A percentile compares a stretch with the other conserved stretches of the same genome.
phyloP scores from a whole-genome alignment of 2,113 vertebrate species.

The Myotis davidii region DNA sequence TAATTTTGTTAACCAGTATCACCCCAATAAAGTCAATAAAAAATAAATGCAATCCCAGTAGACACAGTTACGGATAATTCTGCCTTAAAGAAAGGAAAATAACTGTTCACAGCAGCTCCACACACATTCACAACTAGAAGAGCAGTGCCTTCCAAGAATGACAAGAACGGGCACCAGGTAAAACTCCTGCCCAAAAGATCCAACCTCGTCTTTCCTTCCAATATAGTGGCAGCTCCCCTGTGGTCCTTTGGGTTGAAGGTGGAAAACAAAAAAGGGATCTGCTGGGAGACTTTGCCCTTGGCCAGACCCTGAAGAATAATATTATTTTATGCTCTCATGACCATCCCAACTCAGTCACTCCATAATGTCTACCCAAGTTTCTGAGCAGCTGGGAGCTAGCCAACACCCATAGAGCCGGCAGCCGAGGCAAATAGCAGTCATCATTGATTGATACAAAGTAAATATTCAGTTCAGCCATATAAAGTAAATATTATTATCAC shows the following conservation, averaged over 20 bases:
- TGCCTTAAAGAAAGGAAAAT: not conserved
- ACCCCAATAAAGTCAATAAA: not conserved
- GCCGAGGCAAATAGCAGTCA: slow-evolving; percentile 59
- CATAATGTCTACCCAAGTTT: slow-evolving; percentile 38
- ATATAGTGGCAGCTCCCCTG: not conserved
- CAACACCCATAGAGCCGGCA: slow-evolving; percentile 36
- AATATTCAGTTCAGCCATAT: slow-evolving; percentile 60
- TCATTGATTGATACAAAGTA: slow-evolving; percentile 63
- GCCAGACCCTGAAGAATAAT: slow-evolving; percentile 50
- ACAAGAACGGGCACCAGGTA: not conserved
- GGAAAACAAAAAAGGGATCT: not conserved
- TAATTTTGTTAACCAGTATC: not conserved
- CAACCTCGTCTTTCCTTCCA: not conserved
- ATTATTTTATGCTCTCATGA: slow-evolving; percentile 49
- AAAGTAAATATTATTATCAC: slow-evolving; percentile 66
- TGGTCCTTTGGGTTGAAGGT: not conserved
- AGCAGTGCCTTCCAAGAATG: not conserved
- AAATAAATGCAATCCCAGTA: not conserved
- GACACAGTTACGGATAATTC: not conserved
- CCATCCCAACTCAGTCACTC: slow-evolving; percentile 36
- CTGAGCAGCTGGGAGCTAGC: slow-evolving; percentile 50
- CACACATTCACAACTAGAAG: not conserved
- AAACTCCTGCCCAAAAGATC: not conserved
- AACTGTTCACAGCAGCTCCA: not conserved
- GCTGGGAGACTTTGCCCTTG: not conserved